These are phyloP conservation scores for Arion vulgaris DNA, from an alignment of 1,140 invertebrate species.

Conservation along the genomic window DNA sequence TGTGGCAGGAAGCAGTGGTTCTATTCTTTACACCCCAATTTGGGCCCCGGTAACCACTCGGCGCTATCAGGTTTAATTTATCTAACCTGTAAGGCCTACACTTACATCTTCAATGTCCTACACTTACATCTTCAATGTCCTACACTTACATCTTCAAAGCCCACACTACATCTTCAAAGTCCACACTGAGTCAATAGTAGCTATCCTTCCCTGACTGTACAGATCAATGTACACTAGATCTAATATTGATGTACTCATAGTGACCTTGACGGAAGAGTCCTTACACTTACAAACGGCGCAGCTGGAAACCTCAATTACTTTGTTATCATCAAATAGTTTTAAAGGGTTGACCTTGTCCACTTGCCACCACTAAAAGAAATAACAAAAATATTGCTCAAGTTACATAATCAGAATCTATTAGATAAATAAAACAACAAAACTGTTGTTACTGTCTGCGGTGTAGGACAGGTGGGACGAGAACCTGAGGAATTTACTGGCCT, in stretches of 20 bases:
- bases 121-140: no score
- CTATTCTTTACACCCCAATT: no score
- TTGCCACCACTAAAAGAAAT: slow-evolving; percentile 85
- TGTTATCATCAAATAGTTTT: slow-evolving; percentile 91
- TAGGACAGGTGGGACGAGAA: no score
- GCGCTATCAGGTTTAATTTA: no score
- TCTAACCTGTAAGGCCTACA: no score
- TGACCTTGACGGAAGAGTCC: slow-evolving; percentile 85
- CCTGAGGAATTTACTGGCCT: no score
- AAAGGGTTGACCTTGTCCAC: slow-evolving; percentile 90
- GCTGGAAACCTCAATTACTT: slow-evolving; percentile 86
- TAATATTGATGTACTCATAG: slow-evolving; percentile 80
- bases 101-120: no score
- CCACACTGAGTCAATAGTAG: slow-evolving; percentile 87
- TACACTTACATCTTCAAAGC: neutral
- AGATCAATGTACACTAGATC: slow-evolving; percentile 83
- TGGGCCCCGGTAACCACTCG: no score
- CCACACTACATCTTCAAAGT: slow-evolving; percentile 85
- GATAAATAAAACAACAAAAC: no score
- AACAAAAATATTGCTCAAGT: neutral
- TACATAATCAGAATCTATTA: neutral
- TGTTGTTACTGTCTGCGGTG: no score
- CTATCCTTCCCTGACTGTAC: slow-evolving; percentile 85
- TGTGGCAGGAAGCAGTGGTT: no score
- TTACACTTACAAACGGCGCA: slow-evolving; percentile 86